Conservation (phyloP, 1,140 invertebrate species). For the Solen grandis region DNA sequence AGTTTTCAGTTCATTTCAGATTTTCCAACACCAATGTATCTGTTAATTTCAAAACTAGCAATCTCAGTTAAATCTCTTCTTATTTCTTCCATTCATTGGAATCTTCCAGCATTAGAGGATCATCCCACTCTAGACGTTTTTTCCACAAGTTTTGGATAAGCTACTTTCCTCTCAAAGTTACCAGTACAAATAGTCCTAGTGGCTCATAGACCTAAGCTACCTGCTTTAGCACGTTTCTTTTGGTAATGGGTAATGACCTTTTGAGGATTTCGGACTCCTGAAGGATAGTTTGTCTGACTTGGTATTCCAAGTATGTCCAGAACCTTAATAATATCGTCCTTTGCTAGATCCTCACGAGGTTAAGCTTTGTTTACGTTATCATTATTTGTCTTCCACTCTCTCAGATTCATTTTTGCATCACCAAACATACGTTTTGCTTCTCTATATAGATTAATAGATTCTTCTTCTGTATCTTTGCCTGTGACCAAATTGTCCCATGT, state of each 20-base stretch:
- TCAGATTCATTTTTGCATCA: background rate
- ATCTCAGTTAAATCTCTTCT: background rate
- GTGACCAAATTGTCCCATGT: conserved; percentile 30
- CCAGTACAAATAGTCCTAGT: background rate
- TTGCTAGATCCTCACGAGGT: background rate
- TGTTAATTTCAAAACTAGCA: background rate
- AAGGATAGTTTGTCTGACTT: background rate
- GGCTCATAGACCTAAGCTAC: no score
- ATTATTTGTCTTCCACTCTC: conserved; percentile 4
- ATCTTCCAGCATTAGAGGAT: background rate
- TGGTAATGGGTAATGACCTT: background rate
- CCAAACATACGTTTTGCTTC: no score
- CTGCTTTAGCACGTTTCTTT: no score
- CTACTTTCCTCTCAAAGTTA: background rate
- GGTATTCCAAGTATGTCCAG: conserved; percentile 1
- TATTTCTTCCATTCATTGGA: background rate
- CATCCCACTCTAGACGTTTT: conserved; percentile 18
- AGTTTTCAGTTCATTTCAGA: no score
- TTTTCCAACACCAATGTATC: background rate
- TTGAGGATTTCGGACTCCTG: background rate
- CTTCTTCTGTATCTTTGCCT: no score
- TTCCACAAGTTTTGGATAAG: conserved; percentile 2
- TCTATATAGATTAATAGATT: no score
- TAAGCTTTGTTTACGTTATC: background rate
- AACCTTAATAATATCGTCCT: background rate